phyloP scores from a whole-genome alignment of 2,888 invertebrate genomes.

The Idaea dimidiata region DNA sequence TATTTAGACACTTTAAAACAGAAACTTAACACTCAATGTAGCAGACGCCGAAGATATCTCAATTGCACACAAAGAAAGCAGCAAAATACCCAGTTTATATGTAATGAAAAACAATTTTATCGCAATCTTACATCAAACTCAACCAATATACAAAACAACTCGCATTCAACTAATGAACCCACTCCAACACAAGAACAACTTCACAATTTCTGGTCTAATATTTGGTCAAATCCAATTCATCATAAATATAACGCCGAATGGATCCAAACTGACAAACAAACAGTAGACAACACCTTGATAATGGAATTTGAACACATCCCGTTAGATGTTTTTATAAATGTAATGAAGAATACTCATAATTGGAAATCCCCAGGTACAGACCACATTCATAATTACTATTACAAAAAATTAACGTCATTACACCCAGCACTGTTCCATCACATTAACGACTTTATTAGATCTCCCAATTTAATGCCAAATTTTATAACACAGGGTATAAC shows the following conservation, averaged over 20 bases:
- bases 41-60: constrained; percentile 19
- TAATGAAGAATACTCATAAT: constrained; percentile 18
- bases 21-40: constrained; percentile 19
- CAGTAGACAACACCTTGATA: background rate
- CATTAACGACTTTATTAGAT: constrained; percentile 18
- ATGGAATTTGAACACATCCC: background rate
- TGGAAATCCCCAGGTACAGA: constrained; percentile 27
- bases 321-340: constrained; percentile 9
- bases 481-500: constrained; percentile 23
- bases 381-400: constrained; percentile 24
- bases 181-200: too few relatives aligned
- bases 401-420: background rate
- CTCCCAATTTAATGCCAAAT: constrained; percentile 14
- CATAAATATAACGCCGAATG: constrained; percentile 15
- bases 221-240: constrained; percentile 16
- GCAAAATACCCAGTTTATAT: too few relatives aligned
- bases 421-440: constrained; percentile 6
- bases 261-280: background rate
- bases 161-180: too few relatives aligned
- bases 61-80: constrained; percentile 11
- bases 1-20: background rate
- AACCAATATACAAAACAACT: too few relatives aligned
- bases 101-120: too few relatives aligned
- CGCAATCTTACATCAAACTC: too few relatives aligned
- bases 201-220: constrained; percentile 13